Evolutionary conservation across 2,113 vertebrate genomes (phyloP), one percentile per base, ranked within the genome.

Genomic region (Dipodomys spectabilis): DNA sequence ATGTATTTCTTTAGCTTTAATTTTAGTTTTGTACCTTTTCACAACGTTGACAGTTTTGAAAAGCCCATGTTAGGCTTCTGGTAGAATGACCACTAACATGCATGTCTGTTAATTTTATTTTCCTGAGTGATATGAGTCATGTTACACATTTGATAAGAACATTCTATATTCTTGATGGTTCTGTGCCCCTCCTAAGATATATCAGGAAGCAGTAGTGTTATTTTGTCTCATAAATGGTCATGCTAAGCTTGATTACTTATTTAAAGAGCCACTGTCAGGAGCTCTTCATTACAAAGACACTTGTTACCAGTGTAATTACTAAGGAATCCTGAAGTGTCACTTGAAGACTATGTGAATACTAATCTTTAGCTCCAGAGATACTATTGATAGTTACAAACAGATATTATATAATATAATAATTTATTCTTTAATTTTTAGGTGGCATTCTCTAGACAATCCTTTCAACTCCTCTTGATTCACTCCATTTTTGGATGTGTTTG

Each of bases 391-490:
- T 12, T 88, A 30, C 82, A 86, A 89, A 88, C 49, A 84, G 22
- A 68, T 85, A 57, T 23, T 39, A 22, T 35, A n/a, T 78, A 82
- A 92, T 77, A 89, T 82, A 75, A 64, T 67, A 15, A 89, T 57
- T 86, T 49, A 60, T 82, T 65, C 49, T 79, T 60, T 0, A 23
- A 88, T 57, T 91, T 81, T 86, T 44, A 68, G 23, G 44, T 84
- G 53, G 23, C 22, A 84, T 91, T 81, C 82, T 94, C 6, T 90
- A 90, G 44, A 80, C 49, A 94, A 92, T 25, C 1, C 9, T 91
- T 90, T 71, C 75, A 19, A 44, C 4, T 69, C 20, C 10, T 60
- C 20, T 19, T 53, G 49, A 39, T 27, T 45, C 13, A 39, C 8
- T 11, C 20, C 0, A 35, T 94, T 79, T 77, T 13, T 5, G 15